These are phyloP conservation scores for Eira barbara DNA, from an alignment of 2,113 vertebrate genomes.

Conservation along the genomic window DNA sequence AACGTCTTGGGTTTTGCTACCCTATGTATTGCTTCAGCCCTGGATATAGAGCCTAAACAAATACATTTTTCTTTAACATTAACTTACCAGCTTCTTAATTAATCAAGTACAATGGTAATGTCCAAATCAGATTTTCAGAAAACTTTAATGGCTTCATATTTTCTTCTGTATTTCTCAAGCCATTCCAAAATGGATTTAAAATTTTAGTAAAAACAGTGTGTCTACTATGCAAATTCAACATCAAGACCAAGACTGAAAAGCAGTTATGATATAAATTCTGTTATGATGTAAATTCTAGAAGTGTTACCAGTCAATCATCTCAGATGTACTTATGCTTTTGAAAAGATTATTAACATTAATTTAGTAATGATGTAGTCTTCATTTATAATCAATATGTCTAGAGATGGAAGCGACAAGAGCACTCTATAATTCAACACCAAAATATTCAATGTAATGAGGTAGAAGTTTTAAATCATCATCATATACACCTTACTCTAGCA, in stretches of 20 bases:
- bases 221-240: not conserved
- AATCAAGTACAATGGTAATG: not conserved
- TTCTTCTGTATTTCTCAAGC: not conserved
- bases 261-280: too few relatives aligned
- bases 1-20: not conserved
- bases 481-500: not conserved
- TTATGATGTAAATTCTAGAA: not conserved
- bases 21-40: not conserved
- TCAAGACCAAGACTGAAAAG: not conserved
- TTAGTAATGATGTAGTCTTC: not conserved
- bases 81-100: not conserved
- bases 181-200: not conserved
- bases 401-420: not conserved
- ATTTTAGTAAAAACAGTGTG: not conserved
- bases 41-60: not conserved
- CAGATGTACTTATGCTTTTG: not conserved
- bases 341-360: conserved; percentile 28
- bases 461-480: not conserved
- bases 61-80: not conserved
- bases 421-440: not conserved
- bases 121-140: not conserved
- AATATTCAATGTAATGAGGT: not conserved
- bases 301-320: not conserved
- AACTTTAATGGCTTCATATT: not conserved
- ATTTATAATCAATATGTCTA: not conserved